Conservation (phyloP, 2,888 invertebrate species). For the Kuschelorhynchus macadamiae region DNA sequence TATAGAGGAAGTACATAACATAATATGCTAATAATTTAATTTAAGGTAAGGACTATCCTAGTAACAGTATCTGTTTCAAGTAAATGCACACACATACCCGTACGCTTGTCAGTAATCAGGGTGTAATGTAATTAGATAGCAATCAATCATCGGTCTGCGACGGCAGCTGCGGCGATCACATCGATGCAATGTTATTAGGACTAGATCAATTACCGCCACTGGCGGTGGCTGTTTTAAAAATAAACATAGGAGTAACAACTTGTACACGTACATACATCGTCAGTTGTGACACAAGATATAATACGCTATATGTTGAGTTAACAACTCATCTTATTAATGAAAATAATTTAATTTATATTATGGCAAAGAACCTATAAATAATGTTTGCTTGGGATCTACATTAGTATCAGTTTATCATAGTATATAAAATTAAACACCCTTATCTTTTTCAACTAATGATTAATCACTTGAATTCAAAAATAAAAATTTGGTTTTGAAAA, state of each 20-base stretch:
- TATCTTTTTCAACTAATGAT: too few relatives aligned
- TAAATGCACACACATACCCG: conserved; percentile 36
- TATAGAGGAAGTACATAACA: too few relatives aligned
- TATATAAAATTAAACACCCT: too few relatives aligned
- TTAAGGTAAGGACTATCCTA: neutral
- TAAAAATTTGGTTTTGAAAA: too few relatives aligned
- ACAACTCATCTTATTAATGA: neutral
- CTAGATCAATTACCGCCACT: conserved; percentile 60
- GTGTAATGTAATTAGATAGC: conserved; percentile 68
- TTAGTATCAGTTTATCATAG: too few relatives aligned
- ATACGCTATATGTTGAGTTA: neutral
- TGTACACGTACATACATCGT: conserved; percentile 13
- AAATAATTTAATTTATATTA: neutral
- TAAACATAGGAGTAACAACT: conserved; percentile 35
- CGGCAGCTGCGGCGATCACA: conserved; percentile 64
- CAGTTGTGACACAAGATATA: too few relatives aligned
- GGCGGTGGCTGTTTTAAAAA: conserved; percentile 43
- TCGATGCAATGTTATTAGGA: conserved; percentile 60
- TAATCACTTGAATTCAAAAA: too few relatives aligned
- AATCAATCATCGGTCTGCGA: conserved; percentile 65
- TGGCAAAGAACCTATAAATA: too few relatives aligned
- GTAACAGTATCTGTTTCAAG: conserved; percentile 22
- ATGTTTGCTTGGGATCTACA: too few relatives aligned
- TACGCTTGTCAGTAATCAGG: conserved; percentile 64
- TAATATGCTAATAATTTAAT: too few relatives aligned